phyloP scores from a whole-genome alignment of 2,113 vertebrate genomes.

The Emydocephalus ijimae region DNA sequence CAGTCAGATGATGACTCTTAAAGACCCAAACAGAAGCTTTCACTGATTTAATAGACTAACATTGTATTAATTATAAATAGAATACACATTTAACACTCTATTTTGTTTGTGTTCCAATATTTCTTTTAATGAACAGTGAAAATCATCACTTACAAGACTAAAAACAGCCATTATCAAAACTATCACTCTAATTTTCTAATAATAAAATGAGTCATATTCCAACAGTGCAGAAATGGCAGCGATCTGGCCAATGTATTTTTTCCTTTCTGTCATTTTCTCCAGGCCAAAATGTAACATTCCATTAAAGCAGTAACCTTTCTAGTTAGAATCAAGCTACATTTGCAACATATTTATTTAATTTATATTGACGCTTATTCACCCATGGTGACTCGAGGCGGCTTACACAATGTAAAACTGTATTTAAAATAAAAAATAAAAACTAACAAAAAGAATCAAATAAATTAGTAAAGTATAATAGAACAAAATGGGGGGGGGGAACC shows the following conservation, averaged over 20 bases:
- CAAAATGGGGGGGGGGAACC: too few species aligned
- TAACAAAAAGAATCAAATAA: too few species aligned
- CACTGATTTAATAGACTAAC: neutral
- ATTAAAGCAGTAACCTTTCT: neutral
- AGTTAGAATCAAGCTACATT: neutral
- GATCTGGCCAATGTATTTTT: neutral
- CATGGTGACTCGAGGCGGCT: too few species aligned
- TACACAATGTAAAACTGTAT: too few species aligned
- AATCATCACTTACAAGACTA: too few species aligned
- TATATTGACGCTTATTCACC: too few species aligned
- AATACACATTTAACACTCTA: neutral
- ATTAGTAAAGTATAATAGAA: too few species aligned
- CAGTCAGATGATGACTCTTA: neutral
- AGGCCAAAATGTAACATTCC: neutral
- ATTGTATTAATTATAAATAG: neutral
- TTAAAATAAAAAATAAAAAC: too few species aligned
- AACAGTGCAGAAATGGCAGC: neutral
- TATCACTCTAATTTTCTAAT: neutral
- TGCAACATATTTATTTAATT: neutral
- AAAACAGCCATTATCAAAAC: too few species aligned
- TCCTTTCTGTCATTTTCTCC: neutral
- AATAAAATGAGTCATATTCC: neutral
- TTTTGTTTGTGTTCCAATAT: too few species aligned
- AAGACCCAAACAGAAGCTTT: neutral
- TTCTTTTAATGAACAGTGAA: too few species aligned